These are phyloP conservation scores for Aspidoscelis tigris DNA, from an alignment of 2,113 vertebrate genomes.

Conservation along the genomic window DNA sequence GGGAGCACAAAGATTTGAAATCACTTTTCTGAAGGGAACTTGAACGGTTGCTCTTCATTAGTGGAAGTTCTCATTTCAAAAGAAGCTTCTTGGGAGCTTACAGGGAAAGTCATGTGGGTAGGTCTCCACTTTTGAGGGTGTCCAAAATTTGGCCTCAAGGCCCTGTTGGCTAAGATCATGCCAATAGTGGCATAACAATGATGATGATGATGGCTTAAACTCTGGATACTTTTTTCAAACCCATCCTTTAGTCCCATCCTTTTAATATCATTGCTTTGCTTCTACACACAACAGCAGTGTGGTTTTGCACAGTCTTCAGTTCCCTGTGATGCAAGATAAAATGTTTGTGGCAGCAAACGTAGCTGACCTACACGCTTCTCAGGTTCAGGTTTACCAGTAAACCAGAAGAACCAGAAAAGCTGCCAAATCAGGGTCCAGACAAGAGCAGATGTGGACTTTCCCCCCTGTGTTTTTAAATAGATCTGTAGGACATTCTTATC, in stretches of 20 bases:
- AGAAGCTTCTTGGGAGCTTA: too few relatives aligned
- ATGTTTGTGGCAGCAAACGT: slow-evolving; percentile 4
- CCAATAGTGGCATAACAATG: too few relatives aligned
- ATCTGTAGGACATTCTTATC: slow-evolving; percentile 21
- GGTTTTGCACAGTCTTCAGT: not conserved
- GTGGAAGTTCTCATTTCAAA: too few relatives aligned
- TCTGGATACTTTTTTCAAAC: too few relatives aligned
- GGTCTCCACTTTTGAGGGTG: too few relatives aligned
- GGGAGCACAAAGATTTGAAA: too few relatives aligned
- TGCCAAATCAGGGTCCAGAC: slow-evolving; percentile 33
- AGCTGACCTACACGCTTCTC: slow-evolving; percentile 6
- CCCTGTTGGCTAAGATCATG: too few relatives aligned
- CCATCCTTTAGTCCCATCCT: not conserved
- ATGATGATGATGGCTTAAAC: too few relatives aligned
- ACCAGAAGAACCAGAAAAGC: slow-evolving; percentile 58
- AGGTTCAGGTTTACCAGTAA: not conserved
- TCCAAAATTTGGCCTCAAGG: too few relatives aligned
- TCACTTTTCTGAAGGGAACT: too few relatives aligned
- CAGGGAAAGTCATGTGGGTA: too few relatives aligned
- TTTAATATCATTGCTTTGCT: not conserved
- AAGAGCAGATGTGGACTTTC: not conserved
- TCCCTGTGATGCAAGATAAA: slow-evolving; percentile 17
- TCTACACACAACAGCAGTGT: not conserved
- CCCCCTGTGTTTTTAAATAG: slow-evolving; percentile 14
- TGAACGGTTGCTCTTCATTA: too few relatives aligned